Evolutionary conservation across 2,113 vertebrate genomes (phyloP).

Genomic region (Leucosticte australis): DNA sequence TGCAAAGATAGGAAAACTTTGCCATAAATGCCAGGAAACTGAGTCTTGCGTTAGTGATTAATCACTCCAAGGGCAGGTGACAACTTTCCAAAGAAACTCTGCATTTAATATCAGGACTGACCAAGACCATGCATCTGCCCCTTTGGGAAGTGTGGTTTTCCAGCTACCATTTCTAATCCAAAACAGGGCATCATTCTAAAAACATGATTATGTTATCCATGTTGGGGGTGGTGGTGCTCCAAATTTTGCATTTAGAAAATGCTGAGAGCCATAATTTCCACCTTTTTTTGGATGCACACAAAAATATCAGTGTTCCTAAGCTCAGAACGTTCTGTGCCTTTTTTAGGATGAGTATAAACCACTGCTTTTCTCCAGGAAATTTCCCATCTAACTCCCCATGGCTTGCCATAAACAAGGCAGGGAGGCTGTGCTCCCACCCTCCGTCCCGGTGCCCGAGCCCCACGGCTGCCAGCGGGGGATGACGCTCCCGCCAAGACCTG

Average conservation of each 20-base stretch:
- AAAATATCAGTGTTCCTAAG: not conserved
- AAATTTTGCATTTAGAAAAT: not conserved
- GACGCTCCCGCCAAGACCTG: accelerated
- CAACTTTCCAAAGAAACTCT: not conserved
- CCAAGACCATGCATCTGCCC: not conserved
- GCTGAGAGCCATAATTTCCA: not conserved
- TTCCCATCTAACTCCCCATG: not conserved
- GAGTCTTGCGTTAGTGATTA: not conserved
- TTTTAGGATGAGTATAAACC: not conserved
- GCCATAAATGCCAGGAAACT: not conserved
- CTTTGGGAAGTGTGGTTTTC: not conserved
- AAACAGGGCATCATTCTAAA: not conserved
- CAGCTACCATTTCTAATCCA: not conserved
- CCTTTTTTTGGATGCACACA: not conserved
- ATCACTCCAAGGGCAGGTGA: not conserved
- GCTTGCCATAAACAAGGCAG: not conserved
- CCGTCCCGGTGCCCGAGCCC: accelerated
- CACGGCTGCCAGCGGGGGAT: accelerated
- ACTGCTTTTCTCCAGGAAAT: not conserved
- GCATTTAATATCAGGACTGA: not conserved
- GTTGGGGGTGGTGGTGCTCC: not conserved
- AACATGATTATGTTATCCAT: not conserved
- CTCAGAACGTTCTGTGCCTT: not conserved
- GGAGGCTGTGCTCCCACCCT: not conserved
- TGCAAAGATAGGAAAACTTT: not conserved